Conservation (phyloP, 1,140 invertebrate species). For the Anastatus disparis region DNA sequence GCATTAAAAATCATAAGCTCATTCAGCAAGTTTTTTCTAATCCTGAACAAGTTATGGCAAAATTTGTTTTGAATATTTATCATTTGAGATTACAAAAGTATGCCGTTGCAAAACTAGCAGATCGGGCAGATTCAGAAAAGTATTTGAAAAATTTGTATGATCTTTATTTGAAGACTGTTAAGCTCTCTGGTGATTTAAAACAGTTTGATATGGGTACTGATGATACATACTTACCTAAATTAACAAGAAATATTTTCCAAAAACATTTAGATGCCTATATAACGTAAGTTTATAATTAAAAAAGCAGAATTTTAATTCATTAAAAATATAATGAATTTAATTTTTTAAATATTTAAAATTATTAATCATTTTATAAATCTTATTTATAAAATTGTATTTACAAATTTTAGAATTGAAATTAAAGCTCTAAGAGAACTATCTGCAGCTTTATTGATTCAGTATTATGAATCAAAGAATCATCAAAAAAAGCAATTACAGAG, state of each 20-base stretch:
- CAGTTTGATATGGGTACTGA: slow-evolving; percentile 84
- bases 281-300: slow-evolving; percentile 65
- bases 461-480: slow-evolving; percentile 94
- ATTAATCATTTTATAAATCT: too few relatives aligned
- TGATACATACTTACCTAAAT: slow-evolving; percentile 80
- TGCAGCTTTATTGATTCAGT: slow-evolving; percentile 79
- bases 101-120: slow-evolving; percentile 81
- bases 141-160: slow-evolving; percentile 91
- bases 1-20: slow-evolving; percentile 87
- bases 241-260: slow-evolving; percentile 86
- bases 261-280: slow-evolving; percentile 84
- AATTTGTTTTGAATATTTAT: slow-evolving; percentile 97
- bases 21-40: slow-evolving; percentile 96
- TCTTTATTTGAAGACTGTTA: slow-evolving; percentile 84
- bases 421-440: slow-evolving; percentile 82
- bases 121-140: slow-evolving; percentile 84
- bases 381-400: too few relatives aligned
- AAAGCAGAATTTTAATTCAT: background rate
- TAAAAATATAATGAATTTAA: background rate
- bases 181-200: slow-evolving; percentile 78
- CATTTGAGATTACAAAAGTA: slow-evolving; percentile 91
- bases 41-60: slow-evolving; percentile 97
- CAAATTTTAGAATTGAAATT: slow-evolving; percentile 74
- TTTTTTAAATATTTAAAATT: background rate
- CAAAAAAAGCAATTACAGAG: slow-evolving; percentile 88